phyloP scores from a whole-genome alignment of 2,797 vertebrate species.

The Caiman crocodilus region DNA sequence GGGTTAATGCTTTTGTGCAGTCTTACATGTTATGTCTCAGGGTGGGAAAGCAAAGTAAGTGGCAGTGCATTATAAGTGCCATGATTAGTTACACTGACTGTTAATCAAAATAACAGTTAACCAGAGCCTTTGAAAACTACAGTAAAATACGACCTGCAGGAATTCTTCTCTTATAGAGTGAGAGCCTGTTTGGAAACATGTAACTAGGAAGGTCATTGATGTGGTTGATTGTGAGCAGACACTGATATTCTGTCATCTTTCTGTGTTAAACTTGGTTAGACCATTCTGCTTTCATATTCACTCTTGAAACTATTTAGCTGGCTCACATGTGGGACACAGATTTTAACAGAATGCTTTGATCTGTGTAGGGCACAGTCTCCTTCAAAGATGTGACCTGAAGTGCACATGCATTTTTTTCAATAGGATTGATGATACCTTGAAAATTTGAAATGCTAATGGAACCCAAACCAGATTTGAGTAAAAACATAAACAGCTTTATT shows the following conservation, averaged over 20 bases:
- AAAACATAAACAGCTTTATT: slow-evolving; percentile 53
- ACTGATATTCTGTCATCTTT: neutral
- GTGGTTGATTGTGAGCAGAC: neutral
- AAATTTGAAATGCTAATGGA: slow-evolving; percentile 59
- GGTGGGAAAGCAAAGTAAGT: neutral
- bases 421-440: slow-evolving; percentile 58
- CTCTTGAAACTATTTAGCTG: slow-evolving; percentile 54
- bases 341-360: slow-evolving; percentile 65
- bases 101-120: neutral
- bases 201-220: accelerated
- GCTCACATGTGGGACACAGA: slow-evolving; percentile 68
- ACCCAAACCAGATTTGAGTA: slow-evolving; percentile 33
- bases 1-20: accelerated
- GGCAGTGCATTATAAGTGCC: accelerated
- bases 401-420: slow-evolving; percentile 36
- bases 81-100: accelerated
- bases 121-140: neutral
- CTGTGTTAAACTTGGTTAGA: neutral
- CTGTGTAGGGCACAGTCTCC: slow-evolving; percentile 41
- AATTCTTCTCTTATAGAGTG: accelerated
- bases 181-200: neutral
- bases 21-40: neutral
- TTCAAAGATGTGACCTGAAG: slow-evolving; percentile 64
- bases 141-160: neutral
- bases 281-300: slow-evolving; percentile 56